These are phyloP conservation scores for Parambassis ranga DNA, from an alignment of 2,797 vertebrate species.

Conservation along the genomic window DNA sequence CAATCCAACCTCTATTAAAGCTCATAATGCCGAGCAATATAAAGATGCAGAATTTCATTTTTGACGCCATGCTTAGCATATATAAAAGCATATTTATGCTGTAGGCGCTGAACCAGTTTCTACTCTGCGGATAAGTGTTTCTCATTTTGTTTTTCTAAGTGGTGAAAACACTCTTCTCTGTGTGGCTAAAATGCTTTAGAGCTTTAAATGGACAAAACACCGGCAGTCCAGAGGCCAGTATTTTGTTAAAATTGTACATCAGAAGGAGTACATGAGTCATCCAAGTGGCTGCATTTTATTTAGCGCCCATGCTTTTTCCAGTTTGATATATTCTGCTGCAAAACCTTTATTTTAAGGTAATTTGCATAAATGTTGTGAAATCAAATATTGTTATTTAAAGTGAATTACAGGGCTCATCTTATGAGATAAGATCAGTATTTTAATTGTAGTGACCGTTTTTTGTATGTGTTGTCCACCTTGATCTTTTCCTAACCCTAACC, in stretches of 20 bases:
- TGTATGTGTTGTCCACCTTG: no score
- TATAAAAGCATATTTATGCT: not conserved
- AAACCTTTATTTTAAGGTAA: not conserved
- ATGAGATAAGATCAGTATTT: no score
- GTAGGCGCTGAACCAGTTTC: not conserved
- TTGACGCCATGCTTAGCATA: not conserved
- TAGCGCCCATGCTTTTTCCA: not conserved
- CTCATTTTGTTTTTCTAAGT: slow-evolving; percentile 3
- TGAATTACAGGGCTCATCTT: no score
- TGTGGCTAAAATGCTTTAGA: not conserved
- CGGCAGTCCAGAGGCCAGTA: not conserved
- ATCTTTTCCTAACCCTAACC: no score
- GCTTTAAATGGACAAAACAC: not conserved
- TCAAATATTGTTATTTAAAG: no score
- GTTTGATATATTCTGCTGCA: no score
- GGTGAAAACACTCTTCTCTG: not conserved
- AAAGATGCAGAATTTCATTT: not conserved
- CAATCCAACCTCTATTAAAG: not conserved
- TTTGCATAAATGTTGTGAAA: not conserved
- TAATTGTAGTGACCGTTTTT: no score
- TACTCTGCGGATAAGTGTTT: not conserved
- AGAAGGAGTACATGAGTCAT: not conserved
- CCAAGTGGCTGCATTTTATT: not conserved
- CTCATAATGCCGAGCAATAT: not conserved
- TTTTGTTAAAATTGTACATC: slow-evolving; percentile 5